A percentile compares a stretch with the other conserved stretches of the same genome.
These are phyloP conservation scores for Neocloeon triangulifer DNA, from an alignment of 1,140 invertebrate genomes.

Conservation along the genomic window DNA sequence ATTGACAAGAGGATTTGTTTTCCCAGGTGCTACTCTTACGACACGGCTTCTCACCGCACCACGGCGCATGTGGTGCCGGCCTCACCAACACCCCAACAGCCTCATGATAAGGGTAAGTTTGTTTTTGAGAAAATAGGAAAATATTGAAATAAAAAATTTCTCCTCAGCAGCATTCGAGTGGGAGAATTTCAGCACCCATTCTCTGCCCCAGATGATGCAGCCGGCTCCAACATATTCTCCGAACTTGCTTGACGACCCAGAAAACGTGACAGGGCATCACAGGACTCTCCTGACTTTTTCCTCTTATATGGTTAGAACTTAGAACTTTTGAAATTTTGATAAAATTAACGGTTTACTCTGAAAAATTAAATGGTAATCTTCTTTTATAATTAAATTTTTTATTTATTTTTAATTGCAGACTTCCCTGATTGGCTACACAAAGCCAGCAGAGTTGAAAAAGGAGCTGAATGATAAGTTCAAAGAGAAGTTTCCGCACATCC, in stretches of 20 bases:
- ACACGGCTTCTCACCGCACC: constrained; percentile 32
- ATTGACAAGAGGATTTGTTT: too few relatives aligned
- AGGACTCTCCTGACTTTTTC: constrained; percentile 83
- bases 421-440: constrained; percentile 90
- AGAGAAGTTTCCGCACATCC: constrained; percentile 84
- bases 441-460: constrained; percentile 89
- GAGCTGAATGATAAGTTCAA: constrained; percentile 94
- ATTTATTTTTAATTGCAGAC: constrained; percentile 25
- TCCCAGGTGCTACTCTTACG: constrained; percentile 55
- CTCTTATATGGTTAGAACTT: constrained; percentile 60
- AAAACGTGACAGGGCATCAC: constrained; percentile 86
- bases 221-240: constrained; percentile 39
- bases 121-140: background rate
- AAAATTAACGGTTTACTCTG: too few relatives aligned
- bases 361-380: too few relatives aligned
- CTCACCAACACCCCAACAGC: constrained; percentile 33
- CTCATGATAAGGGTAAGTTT: constrained; percentile 21
- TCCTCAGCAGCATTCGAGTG: constrained; percentile 19
- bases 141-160: constrained; percentile 5
- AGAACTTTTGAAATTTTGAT: too few relatives aligned
- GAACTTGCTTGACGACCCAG: constrained; percentile 81
- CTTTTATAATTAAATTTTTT: background rate
- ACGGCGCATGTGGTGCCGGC: constrained; percentile 23
- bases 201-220: constrained; percentile 22
- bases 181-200: constrained; percentile 18